Evolutionary conservation across 2,888 invertebrate species (phyloP), one percentile per base, ranked within the genome.

Genomic region (Lottia gigantea): DNA sequence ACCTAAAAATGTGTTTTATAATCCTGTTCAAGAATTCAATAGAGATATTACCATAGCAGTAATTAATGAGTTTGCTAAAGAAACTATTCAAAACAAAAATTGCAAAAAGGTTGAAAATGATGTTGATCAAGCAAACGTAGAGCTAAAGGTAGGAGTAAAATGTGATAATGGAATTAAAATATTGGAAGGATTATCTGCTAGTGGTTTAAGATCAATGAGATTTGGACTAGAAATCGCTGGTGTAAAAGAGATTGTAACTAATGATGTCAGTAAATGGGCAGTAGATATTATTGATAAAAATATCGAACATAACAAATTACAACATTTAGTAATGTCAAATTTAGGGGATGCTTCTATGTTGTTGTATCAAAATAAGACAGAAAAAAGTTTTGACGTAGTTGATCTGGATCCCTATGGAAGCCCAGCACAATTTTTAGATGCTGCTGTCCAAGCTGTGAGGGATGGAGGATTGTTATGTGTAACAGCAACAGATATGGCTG

Each of bases 391-490:
- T 87, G 92, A 97, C 83, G 95, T 93, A 0, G 93, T 99, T 67
- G 99, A 99, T 88, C 89, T 99, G 71, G 99, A 99, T 90, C 99
- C 99, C 0, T 99, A 98, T 79, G 99, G 99, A 1, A 95, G 96
- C 82, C 97, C 99, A 0, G 93, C 95, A 1, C 92, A 92, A 61
- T 99, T 99, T 89, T 90, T 99, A 0, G 88, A 88, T 81, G 81
- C 85, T 0, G 86, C 87, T 31, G 85, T 88, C 1, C 87, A 88
- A 76, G 81, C 87, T 11, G 81, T 88, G 0, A 69, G 73, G 25
- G 84, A 86, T 76, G 88, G 95, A 16, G 98, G 98, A 0, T 86
- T 99, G 40, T 89, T 99, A 46, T 91, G 98, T 80, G 93, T 99
- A 0, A 99, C 99, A 0, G 98, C 97, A 40, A 99, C 99, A 0